phyloP scores from a whole-genome alignment of 2,797 vertebrate genomes.

The Cheirogaleus major region DNA sequence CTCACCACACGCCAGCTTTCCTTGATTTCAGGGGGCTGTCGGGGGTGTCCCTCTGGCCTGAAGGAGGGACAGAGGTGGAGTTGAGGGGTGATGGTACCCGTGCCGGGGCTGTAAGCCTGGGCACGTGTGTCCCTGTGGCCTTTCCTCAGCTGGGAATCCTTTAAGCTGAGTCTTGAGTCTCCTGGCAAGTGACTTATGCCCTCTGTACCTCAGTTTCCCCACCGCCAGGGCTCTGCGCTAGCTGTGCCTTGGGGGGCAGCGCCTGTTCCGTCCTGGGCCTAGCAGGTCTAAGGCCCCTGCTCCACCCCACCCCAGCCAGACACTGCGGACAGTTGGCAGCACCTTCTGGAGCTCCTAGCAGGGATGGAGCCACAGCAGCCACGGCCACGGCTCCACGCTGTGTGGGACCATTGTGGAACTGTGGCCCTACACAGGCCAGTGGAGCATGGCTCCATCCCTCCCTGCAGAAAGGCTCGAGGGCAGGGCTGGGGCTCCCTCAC shows the following conservation, averaged over 20 bases:
- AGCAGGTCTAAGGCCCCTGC: background rate
- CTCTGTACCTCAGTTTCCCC: background rate
- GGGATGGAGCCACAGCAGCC: background rate
- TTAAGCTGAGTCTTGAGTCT: background rate
- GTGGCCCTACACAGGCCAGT: background rate
- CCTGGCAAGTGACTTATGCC: background rate
- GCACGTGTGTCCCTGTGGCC: background rate
- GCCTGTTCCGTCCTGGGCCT: background rate
- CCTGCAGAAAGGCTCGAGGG: background rate
- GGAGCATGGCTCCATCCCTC: background rate
- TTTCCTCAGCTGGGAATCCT: background rate
- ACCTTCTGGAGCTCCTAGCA: background rate
- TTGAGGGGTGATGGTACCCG: too few relatives aligned
- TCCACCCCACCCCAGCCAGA: background rate
- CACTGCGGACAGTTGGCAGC: background rate
- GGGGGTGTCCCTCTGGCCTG: background rate
- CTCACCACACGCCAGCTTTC: background rate
- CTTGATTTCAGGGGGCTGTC: background rate
- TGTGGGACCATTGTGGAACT: background rate
- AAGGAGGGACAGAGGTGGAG: background rate
- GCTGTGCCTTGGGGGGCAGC: background rate
- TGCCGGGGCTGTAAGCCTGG: background rate
- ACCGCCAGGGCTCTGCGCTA: background rate
- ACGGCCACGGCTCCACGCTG: background rate
- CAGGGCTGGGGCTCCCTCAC: background rate